Base-by-base conservation (phyloP, 2,797 vertebrate genomes). In the Labroides dimidiatus region DNA sequence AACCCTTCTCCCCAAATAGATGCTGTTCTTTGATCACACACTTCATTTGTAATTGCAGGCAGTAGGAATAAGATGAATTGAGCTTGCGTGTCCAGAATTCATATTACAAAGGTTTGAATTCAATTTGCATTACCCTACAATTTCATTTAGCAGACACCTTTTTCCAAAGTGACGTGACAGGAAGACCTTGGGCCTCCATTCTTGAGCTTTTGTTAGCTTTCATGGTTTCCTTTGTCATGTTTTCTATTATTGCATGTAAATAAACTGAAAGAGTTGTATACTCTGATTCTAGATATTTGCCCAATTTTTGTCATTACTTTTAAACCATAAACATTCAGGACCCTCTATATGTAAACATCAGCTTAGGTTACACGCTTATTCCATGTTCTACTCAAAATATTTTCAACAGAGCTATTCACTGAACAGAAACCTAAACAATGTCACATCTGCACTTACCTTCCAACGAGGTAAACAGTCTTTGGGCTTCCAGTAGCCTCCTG, bases 401-500 rank as follows among this genome's bases (percentile, higher is more conserved):
- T 24, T 1, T 17, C 15, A 30, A 33, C 30, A 30, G 2, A 15
- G 47, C 33, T 64, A 59, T 39, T 64, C 41, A 50, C 37, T 7
- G 13, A 49, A 43, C 21, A 36, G 10, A 9, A 11, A 16, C 43
- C 53, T 20, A 11, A 24, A 51, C 19, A 52, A 20, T 10, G 21
- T 54, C 23, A 42, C 43, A 62, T 45, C 14, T 53, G 41, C 63
- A 65, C 81, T 65, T 86, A 98, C 98, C 95, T 97, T 99, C 97
- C 97, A 99, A 41, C 95, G 96, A 64, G 97, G 96, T 84, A 95
- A 20, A 75, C 98, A 99, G 87, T 99, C 97, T 0, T 88, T 91
- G 0, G 98, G 98, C 78, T 95, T 96, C 97, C 98, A 99, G 88
- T 95, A 95, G 45, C 98, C 97, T 60, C 97, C 96, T 0, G 85